A percentile compares a stretch with the other conserved stretches of the same genome.
Evolutionary conservation across 2,888 invertebrate genomes (phyloP).

Genomic region (Tipula helvola): DNA sequence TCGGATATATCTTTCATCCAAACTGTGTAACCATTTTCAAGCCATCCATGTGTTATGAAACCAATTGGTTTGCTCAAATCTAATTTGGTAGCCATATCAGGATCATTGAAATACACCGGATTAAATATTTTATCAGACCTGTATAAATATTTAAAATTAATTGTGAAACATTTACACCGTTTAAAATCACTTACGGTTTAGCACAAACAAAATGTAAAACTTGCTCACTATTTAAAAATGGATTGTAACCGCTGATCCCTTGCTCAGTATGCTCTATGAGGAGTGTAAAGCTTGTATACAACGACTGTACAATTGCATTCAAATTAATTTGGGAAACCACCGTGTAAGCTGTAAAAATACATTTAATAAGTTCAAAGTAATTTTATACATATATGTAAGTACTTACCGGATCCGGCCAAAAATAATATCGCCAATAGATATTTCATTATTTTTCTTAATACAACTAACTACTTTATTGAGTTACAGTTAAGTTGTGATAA

Average conservation of each 20-base stretch:
- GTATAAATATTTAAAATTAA: background rate
- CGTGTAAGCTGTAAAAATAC: background rate
- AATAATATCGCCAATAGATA: background rate
- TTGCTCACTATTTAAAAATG: background rate
- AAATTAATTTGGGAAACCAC: background rate
- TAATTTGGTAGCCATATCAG: constrained; percentile 25
- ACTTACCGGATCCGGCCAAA: background rate
- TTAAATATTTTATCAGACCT: constrained; percentile 24
- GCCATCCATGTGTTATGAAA: constrained; percentile 32
- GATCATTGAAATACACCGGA: constrained; percentile 25
- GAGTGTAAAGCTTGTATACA: background rate
- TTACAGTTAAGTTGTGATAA: no score
- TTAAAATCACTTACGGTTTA: background rate
- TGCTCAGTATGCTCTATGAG: background rate
- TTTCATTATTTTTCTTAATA: no score
- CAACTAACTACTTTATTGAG: no score
- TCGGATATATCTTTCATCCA: constrained; percentile 27
- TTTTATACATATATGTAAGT: background rate
- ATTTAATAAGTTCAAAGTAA: background rate
- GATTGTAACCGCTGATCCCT: background rate
- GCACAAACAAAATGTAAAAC: background rate
- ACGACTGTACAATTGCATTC: background rate
- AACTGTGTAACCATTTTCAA: constrained; percentile 28
- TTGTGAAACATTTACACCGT: background rate
- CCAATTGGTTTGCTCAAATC: constrained; percentile 25